Base-by-base conservation (phyloP, 2,888 invertebrate species). In the Cyclophora albipunctata region DNA sequence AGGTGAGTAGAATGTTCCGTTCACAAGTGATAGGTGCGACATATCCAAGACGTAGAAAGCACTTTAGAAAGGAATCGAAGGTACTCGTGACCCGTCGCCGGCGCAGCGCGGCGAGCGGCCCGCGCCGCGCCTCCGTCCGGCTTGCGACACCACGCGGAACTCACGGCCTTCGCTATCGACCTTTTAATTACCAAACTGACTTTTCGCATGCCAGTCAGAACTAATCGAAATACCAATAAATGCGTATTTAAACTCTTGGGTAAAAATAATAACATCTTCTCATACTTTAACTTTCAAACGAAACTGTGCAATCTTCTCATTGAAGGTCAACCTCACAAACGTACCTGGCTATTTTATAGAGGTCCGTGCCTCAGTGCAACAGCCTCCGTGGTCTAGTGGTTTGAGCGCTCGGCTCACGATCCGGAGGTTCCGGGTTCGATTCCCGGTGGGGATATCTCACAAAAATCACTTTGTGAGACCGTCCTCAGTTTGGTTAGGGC, bases 51-150 rank as follows among this genome's bases (percentile, higher is more conserved):
- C 66, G 75, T 86, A 86, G 87, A 87, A 86, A 87, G 87, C 78
- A 84, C 79, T 83, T 86, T 87, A 86, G 86, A 87, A 87, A 87
- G 87, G 87, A 85, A 84, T 80, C 73, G 84, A 84, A 82, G 84
- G 82, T 80, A 75, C 80, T 76, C 78, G 79, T 84, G 85, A 85
- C 84, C 81, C 72, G 83, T 73, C 76, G 78, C 67, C 75, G 66
- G 67, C 20, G 73, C 73, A 76, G 69, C 75, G 67, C 75, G 79
- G 78, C 76, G 75, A 73, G 85, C 83, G 79, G 79, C 78, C 70
- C 66, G 69, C 75, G 69, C 71, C 65, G 71, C 63, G 51, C 62
- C 58, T 50, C 60, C 54, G 55, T 57, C 57, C 58, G 57, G 53
- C 67, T 84, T 84, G 81, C 83, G 73, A 80, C 80, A 84, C 71